Base-by-base conservation (phyloP, 2,113 vertebrate species). In the Brachyhypopomus occidentalis region DNA sequence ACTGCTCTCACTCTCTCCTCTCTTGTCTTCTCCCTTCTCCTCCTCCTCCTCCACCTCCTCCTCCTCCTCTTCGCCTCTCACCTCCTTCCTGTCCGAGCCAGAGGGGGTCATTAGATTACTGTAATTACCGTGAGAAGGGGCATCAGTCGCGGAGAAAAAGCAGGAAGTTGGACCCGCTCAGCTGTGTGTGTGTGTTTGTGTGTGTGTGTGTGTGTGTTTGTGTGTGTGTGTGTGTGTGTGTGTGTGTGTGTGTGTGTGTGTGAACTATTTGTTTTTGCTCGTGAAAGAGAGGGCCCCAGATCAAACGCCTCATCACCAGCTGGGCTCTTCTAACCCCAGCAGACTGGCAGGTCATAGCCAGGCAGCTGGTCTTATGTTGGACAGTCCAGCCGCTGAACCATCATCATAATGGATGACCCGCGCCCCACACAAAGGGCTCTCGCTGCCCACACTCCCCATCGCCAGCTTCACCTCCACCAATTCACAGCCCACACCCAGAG, bases 231-330 rank as follows among this genome's bases (percentile, higher is more conserved):
- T 75, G 73, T 83, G 66, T 23, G 84, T 59, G 70, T 75, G 64
- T 58, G 75, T 12, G 81, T 19, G 84, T 48, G 62, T 72, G 72
- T 58, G 77, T 20, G 82, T 87, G 86, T 88, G 88, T 90, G 75
- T 84, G 88, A 80, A 56, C 58, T 81, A 36, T 81, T 75, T 75
- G 72, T 81, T 59, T 75, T 67, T 69, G 14, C 17, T 16, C 17
- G 88, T 92, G 89, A 92, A 93, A 91, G 90, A 91, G 20, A 90
- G 88, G 82, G 88, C 89, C 77, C 85, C 79, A 86, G 91, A 90
- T 93, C 86, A 92, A 91, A 93, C 91, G 90, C 84, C 81, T 79
- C 80, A 73, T 83, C 82, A 86, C 87, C 92, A 92, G 90, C 91
- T 92, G 91, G 89, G 91, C 89, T 90, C 89, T 90, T 88, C 89